Evolutionary conservation across 2,888 invertebrate species (phyloP).

Genomic region (Dascillus cervinus): DNA sequence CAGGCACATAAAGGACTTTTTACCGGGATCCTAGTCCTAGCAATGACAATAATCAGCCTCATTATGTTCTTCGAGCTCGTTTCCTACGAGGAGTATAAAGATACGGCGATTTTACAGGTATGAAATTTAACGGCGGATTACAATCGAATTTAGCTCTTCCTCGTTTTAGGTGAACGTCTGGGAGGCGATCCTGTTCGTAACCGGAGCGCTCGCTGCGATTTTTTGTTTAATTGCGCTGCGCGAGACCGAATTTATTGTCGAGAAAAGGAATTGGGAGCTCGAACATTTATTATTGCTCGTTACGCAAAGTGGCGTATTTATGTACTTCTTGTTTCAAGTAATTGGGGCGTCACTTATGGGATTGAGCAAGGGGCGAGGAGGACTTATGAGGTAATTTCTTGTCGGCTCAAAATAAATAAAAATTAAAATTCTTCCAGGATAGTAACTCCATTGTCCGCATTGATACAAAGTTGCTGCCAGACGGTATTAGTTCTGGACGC

Average conservation of each 20-base stretch:
- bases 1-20: slow-evolving; percentile 75
- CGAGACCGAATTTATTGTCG: slow-evolving; percentile 21
- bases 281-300: slow-evolving; percentile 74
- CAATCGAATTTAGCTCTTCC: no score
- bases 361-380: slow-evolving; percentile 35
- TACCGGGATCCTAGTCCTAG: slow-evolving; percentile 59
- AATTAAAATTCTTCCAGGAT: slow-evolving; percentile 39
- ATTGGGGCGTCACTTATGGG: slow-evolving; percentile 62
- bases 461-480: slow-evolving; percentile 69
- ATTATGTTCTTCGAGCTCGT: slow-evolving; percentile 83
- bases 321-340: slow-evolving; percentile 77
- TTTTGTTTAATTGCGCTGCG: slow-evolving; percentile 22
- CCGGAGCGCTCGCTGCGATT: slow-evolving; percentile 24
- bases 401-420: slow-evolving; percentile 2
- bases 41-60: slow-evolving; percentile 69
- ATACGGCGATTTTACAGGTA: slow-evolving; percentile 63
- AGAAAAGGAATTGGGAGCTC: slow-evolving; percentile 42
- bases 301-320: slow-evolving; percentile 77
- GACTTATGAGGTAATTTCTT: slow-evolving; percentile 22
- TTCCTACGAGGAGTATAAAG: slow-evolving; percentile 51
- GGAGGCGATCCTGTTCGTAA: slow-evolving; percentile 26
- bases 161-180: slow-evolving; percentile 50
- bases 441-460: slow-evolving; percentile 61
- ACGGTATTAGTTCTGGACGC: slow-evolving; percentile 66
- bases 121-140: no score